Evolutionary conservation across 35 echinoderm and acorn worm species (phyloP), one percentile per base, ranked within the genome.

Genomic region (Apostichopus californicus): DNA sequence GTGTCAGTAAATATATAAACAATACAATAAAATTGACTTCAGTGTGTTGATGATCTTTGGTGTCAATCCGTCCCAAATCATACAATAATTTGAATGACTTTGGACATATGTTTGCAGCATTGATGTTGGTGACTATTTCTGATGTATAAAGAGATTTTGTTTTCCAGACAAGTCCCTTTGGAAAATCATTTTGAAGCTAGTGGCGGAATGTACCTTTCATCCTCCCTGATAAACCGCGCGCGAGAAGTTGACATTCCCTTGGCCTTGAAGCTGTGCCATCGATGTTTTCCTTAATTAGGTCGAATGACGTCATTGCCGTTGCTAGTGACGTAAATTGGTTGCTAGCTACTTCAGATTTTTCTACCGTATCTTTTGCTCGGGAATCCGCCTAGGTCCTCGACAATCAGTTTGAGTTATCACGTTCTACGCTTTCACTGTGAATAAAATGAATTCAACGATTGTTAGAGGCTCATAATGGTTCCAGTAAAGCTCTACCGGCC

Each of bases 211-310:
- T 85, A 85, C 81, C 81, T 85, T 85, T 85, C 56, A 85, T 85
- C 81, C 81, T 55, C 81, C 18, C 55, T 85, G 53, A 83, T 68
- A 75, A 18, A 75, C 55, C 55, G 86, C 86, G 57, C 60, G 61
- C 86, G 61, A 89, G 86, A 66, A 89, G 60, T 21, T 89, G 57
- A 66, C 61, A 89, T 91, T 91, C 77, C 89, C 77, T 91, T 79
- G 89, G 71, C 89, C 89, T 91, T 91, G 89, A 91, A 91, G 89
- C 70, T 60, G 70, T 91, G 28, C 89, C 89, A 91, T 79, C 64
- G 89, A 91, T 91, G 89, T 91, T 91, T 91, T 91, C 86, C 72
- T 59, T 91, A 91, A 91, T 91, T 91, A 91, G 89, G 71, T 91
- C 89, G 89, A 79, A 79, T 91, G 89, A 91, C 89, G 89, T 91